Base-by-base conservation (phyloP, 2,113 vertebrate species). In the Uropsilus gracilis region DNA sequence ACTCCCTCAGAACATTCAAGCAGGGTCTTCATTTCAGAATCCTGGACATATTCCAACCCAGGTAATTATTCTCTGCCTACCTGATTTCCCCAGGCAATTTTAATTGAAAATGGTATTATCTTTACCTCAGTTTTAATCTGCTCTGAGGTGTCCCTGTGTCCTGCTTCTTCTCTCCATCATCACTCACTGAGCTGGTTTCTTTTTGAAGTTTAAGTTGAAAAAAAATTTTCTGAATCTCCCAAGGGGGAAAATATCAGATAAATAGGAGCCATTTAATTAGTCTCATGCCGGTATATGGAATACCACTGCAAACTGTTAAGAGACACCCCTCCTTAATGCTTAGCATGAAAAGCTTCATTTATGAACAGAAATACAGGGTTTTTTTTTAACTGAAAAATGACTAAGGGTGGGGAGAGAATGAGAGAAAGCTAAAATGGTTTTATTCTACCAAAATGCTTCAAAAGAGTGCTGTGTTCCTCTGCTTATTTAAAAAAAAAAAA, bases 81-180 rank as follows among this genome's bases (percentile, higher is more conserved):
- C 97, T 97, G 91, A 97, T 97, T 97, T 97, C 97, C 97, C 96
- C 81, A 96, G 96, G 94, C 96, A 96, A 95, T 97, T 97, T 95
- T 97, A 97, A 97, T 89, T 97, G 96, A 97, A 97, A 97, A 94
- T 78, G 73, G 91, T 83, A 92, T 94, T 94, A 95, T 86, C 87
- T 68, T 89, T 92, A 82, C 82, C 92, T 94, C 87, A 30, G 81
- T 71, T 96, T 89, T 94, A 92, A 94, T 95, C 93, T 96, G 89
- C 90, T 95, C 87, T 90, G 81, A 90, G 95, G 48, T 34, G 84
- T 82, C 84, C 94, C 92, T 93, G 94, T 96, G 95, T 96, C 96
- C 97, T 94, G 95, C 85, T 97, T 96, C 96, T 94, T 86, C 34
- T 48, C 46, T 94, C 68, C 63, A 82, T 63, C 64, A 30, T 71